Conservation (phyloP, 2,113 vertebrate species). For the Ctenodactylus gundi region DNA sequence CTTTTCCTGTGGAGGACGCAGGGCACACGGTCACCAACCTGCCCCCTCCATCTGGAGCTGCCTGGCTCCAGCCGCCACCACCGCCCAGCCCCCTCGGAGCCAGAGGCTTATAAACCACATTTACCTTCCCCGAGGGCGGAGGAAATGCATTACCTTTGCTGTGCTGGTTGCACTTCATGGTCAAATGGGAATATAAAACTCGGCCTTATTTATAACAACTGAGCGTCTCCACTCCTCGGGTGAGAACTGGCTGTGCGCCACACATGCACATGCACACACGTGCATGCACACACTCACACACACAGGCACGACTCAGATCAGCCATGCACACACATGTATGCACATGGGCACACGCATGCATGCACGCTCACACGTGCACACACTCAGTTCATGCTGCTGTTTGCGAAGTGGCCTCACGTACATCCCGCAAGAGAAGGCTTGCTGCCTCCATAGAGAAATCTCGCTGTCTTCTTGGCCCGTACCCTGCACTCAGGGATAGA, state of each 20-base stretch:
- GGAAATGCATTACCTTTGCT: constrained; percentile 47
- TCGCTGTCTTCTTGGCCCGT: not conserved
- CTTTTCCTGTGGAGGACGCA: constrained; percentile 43
- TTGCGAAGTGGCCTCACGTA: not conserved
- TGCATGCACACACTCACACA: not conserved
- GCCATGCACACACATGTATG: not conserved
- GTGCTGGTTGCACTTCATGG: not conserved
- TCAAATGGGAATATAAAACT: constrained; percentile 41
- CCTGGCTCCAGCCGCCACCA: not conserved
- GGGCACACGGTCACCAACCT: not conserved
- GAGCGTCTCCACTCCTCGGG: not conserved
- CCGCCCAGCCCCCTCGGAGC: constrained; percentile 6
- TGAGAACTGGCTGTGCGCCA: not conserved
- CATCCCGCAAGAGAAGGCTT: not conserved
- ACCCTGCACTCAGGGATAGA: not conserved
- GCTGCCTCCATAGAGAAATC: not conserved
- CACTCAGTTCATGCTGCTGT: not conserved
- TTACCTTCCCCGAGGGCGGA: constrained; percentile 40
- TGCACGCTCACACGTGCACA: rapidly evolving
- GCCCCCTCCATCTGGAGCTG: constrained; percentile 34
- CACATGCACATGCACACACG: rapidly evolving
- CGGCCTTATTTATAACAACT: constrained; percentile 53
- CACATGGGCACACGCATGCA: not conserved
- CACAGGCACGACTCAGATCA: not conserved
- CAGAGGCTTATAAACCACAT: constrained; percentile 50